Conservation (phyloP, 1,140 invertebrate species). For the Drosophila bifasciata region DNA sequence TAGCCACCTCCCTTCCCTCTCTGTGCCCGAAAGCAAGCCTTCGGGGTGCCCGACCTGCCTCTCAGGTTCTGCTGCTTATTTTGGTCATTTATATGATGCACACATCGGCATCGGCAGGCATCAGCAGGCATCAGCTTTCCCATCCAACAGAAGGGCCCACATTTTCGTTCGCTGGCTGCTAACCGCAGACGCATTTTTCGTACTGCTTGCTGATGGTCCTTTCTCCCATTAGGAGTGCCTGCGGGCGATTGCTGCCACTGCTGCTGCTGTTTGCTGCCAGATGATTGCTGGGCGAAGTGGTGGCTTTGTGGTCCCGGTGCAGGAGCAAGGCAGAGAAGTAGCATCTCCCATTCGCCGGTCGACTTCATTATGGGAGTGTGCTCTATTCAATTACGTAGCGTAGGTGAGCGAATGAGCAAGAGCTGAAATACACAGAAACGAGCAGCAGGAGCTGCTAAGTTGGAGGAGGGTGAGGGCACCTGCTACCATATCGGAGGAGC, state of each 20-base stretch:
- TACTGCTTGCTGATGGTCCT: conserved; percentile 22
- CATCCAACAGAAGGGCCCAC: not conserved
- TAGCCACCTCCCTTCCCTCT: conserved; percentile 25
- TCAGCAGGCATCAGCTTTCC: not conserved
- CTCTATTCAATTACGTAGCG: conserved; percentile 57
- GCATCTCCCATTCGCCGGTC: conserved; percentile 45
- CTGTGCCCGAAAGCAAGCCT: conserved; percentile 9
- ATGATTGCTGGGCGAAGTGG: conserved; percentile 42
- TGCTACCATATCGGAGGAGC: conserved; percentile 15
- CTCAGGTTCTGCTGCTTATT: conserved; percentile 51
- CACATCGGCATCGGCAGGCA: conserved; percentile 33
- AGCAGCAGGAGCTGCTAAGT: not conserved
- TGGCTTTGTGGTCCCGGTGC: conserved; percentile 8
- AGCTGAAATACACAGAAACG: not conserved
- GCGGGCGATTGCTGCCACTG: not conserved
- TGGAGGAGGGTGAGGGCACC: no score
- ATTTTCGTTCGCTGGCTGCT: conserved; percentile 10
- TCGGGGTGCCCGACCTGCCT: not conserved
- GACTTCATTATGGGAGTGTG: conserved; percentile 70
- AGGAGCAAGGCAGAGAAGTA: not conserved
- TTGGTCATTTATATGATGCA: conserved; percentile 65
- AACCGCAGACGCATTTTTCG: conserved; percentile 64
- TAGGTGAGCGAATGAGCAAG: conserved; percentile 39
- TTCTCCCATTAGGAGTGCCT: no score
- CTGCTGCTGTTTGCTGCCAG: not conserved